Base-by-base conservation (phyloP, 2,113 vertebrate species). In the Antennarius striatus region DNA sequence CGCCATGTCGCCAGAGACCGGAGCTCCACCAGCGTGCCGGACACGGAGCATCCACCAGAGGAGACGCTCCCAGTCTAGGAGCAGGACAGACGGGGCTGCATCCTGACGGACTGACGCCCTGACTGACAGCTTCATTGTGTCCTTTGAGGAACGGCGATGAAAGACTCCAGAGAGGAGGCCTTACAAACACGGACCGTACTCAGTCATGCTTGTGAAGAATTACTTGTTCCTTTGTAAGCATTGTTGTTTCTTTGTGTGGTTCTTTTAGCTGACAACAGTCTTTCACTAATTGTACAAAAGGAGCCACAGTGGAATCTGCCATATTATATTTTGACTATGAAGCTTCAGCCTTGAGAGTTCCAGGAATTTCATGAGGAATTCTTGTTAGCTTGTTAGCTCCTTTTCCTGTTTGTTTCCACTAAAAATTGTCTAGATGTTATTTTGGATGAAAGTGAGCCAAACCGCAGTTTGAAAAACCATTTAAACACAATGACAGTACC, bases 51-150 rank as follows among this genome's bases (percentile, higher is more conserved):
- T 78, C 73, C 74, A 75, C 73, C 56, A 80, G 75, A 79, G 67
- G 52, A 75, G 77, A 68, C 66, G 61, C 71, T 71, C 77, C 71
- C 54, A 63, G 73, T 81, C 73, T 77, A 7, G 67, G 45, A 81
- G 74, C 55, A 28, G 68, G 58, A 79, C 55, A 67, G 68, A 70
- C 68, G 32, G 56, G 46, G 28, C 67, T 52, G 71, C 32, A 6
- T 64, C 65, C 66, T 77, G 63, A 71, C 70, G 71, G 71, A 66
- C 57, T 82, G 76, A 88, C 83, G 73, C 59, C 16, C 79, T 81
- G 74, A 78, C 62, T 80, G 77, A 85, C 80, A 78, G 79, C 73
- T 83, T 86, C 42, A 81, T 86, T 85, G 86, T 88, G 77, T 81
- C 75, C 78, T 77, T 71, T 75, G 81, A 82, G 81, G 74, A 84